Conservation (phyloP, 2,113 vertebrate genomes). For the Felis chaus region DNA sequence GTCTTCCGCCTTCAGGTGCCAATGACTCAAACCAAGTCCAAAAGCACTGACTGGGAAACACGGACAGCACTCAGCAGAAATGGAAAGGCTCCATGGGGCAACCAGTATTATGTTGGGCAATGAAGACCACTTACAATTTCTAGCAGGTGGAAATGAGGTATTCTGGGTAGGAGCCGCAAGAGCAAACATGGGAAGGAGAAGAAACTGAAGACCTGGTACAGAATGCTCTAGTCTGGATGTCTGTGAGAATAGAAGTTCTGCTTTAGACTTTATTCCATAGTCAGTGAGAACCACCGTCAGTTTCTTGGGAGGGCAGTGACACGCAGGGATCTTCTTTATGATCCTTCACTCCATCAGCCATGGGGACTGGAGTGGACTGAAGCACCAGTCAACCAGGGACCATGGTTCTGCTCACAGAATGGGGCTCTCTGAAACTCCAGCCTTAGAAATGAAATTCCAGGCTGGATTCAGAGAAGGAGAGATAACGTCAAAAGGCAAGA, state of each 20-base stretch:
- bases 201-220: neutral
- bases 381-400: no score
- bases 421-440: neutral
- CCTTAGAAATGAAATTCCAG: neutral
- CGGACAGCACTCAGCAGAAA: neutral
- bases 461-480: neutral
- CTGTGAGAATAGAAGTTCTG: no score
- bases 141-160: neutral
- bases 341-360: neutral
- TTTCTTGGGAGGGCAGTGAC: neutral
- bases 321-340: neutral
- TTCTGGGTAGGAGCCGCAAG: neutral
- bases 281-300: neutral
- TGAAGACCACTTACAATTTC: neutral
- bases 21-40: neutral
- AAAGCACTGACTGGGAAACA: neutral
- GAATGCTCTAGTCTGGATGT: neutral
- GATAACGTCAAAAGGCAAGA: neutral
- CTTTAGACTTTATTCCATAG: neutral
- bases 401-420: neutral
- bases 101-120: rapidly evolving
- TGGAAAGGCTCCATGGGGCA: neutral
- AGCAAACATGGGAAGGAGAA: neutral
- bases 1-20: neutral
- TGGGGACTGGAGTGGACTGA: no score